Conservation (phyloP, 1,140 invertebrate genomes). For the Apis cerana region DNA sequence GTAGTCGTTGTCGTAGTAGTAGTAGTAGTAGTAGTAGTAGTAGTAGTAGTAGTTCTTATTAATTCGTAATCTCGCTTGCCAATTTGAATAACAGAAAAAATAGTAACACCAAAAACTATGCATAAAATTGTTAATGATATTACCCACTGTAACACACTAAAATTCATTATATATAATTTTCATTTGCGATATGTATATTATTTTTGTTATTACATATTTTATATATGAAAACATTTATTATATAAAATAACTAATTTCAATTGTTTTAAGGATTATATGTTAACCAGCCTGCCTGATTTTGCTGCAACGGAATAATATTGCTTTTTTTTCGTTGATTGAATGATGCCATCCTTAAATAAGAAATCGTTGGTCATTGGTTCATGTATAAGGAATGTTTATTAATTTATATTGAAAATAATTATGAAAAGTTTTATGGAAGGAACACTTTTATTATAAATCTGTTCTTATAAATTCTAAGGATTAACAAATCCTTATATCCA, state of each 20-base stretch:
- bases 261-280: constrained; percentile 14
- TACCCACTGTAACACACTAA: constrained; percentile 37
- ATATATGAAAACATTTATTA: not conserved
- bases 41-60: too few relatives aligned
- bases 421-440: too few relatives aligned
- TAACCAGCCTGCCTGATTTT: not conserved
- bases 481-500: too few relatives aligned
- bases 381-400: too few relatives aligned
- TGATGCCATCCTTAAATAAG: too few relatives aligned
- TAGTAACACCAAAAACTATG: constrained; percentile 10
- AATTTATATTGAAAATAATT: too few relatives aligned
- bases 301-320: not conserved
- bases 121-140: constrained; percentile 42
- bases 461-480: too few relatives aligned
- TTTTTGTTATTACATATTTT: not conserved
- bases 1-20: too few relatives aligned
- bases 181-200: not conserved
- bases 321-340: too few relatives aligned
- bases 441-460: too few relatives aligned
- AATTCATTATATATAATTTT: constrained; percentile 34
- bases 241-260: not conserved
- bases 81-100: constrained; percentile 45
- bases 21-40: too few relatives aligned
- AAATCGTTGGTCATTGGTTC: too few relatives aligned
- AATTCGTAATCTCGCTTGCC: constrained; percentile 57